Evolutionary conservation across 2,888 invertebrate species (phyloP).

Genomic region (Lepidochrysops patricia): DNA sequence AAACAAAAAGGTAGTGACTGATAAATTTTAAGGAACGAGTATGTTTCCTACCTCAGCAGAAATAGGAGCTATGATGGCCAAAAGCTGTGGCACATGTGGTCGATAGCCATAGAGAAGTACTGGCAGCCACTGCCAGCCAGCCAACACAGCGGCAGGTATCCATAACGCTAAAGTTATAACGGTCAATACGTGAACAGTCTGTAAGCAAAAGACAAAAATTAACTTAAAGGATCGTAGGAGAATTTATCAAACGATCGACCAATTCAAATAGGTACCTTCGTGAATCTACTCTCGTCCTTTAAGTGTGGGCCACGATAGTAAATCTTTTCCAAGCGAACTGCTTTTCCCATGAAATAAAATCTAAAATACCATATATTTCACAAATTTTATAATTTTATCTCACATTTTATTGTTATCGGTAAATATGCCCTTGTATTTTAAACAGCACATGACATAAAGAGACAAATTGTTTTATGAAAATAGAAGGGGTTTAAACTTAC

Average conservation of each 20-base stretch:
- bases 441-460: no score
- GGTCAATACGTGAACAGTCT: constrained; percentile 57
- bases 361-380: constrained; percentile 33
- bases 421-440: no score
- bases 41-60: constrained; percentile 64
- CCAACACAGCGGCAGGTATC: constrained; percentile 63
- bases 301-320: constrained; percentile 57
- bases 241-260: background rate
- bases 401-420: no score
- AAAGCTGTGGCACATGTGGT: constrained; percentile 57
- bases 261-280: constrained; percentile 41
- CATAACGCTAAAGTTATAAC: constrained; percentile 60
- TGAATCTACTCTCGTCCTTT: constrained; percentile 57
- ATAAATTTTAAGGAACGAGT: no score
- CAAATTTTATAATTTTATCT: no score
- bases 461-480: no score
- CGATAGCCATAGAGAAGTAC: constrained; percentile 51
- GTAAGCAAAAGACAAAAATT: background rate
- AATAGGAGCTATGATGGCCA: constrained; percentile 64
- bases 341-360: constrained; percentile 64
- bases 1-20: no score
- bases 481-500: constrained; percentile 38
- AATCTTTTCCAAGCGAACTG: constrained; percentile 56
- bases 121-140: constrained; percentile 65
- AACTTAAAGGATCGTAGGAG: no score